These are phyloP conservation scores for Netelia inedita DNA, from an alignment of 2,888 invertebrate genomes.

Conservation along the genomic window DNA sequence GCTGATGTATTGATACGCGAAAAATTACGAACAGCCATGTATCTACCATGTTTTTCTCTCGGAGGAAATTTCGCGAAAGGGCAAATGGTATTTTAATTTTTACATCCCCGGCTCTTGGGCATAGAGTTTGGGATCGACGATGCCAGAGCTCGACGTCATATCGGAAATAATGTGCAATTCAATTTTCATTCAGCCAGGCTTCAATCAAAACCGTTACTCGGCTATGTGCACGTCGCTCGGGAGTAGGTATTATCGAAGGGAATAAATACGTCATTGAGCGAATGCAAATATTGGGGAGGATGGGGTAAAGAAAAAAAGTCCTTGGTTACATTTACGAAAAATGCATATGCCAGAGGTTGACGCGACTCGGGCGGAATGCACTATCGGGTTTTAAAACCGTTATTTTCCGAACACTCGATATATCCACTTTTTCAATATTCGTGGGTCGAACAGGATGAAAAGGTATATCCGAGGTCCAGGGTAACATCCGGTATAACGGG, in stretches of 20 bases:
- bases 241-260: conserved; percentile 38
- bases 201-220: conserved; percentile 52
- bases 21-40: not conserved
- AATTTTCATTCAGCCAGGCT: conserved; percentile 47
- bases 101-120: not conserved
- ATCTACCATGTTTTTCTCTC: not conserved
- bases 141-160: not conserved
- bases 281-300: conserved; percentile 20
- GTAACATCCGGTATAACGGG: no score
- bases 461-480: no score
- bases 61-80: not conserved
- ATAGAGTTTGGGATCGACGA: not conserved
- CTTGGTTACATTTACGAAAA: not conserved
- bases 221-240: conserved; percentile 6
- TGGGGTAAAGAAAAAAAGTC: not conserved
- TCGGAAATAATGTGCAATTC: conserved; percentile 36
- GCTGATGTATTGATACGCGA: not conserved
- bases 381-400: not conserved
- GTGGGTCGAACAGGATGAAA: no score
- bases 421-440: no score
- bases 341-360: no score
- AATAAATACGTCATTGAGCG: conserved; percentile 29
- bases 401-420: conserved; percentile 5
- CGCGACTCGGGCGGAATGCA: no score
- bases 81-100: not conserved